These are phyloP conservation scores for Geophilus truncorum DNA, from an alignment of 2,888 invertebrate genomes.

Conservation along the genomic window DNA sequence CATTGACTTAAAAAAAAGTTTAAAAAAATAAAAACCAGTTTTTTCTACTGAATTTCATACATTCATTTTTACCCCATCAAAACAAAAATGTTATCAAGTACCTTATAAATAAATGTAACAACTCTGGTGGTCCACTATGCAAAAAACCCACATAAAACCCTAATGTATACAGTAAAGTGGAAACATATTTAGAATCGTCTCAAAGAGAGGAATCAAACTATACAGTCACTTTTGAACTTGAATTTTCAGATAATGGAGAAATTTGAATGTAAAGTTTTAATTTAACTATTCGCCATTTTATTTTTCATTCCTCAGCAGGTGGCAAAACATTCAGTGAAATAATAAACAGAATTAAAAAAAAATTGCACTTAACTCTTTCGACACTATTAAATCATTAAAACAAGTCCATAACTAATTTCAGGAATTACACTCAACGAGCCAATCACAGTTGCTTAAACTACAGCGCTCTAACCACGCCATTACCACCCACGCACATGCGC, in stretches of 20 bases:
- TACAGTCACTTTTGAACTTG: too few relatives aligned
- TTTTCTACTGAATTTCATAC: background rate
- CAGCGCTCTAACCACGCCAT: background rate
- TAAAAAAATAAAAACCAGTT: too few relatives aligned
- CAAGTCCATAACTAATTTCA: background rate
- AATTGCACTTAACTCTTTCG: background rate
- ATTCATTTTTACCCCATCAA: background rate
- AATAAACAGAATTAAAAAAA: background rate
- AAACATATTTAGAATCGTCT: too few relatives aligned
- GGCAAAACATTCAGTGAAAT: background rate
- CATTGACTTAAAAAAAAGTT: too few relatives aligned
- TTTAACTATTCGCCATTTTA: background rate
- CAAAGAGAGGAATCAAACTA: too few relatives aligned
- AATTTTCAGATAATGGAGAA: too few relatives aligned
- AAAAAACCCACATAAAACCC: background rate
- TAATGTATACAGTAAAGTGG: too few relatives aligned
- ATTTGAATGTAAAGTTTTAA: too few relatives aligned
- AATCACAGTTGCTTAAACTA: background rate
- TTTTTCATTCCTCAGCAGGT: too few relatives aligned
- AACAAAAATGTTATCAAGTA: background rate
- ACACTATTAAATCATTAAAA: background rate
- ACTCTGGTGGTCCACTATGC: background rate
- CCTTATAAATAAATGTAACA: background rate
- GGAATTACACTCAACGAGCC: too few relatives aligned
- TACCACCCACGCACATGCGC: background rate